Evolutionary conservation across 2,797 vertebrate species (phyloP), one percentile per base, ranked within the genome.

Genomic region (Phalanger gymnotis): DNA sequence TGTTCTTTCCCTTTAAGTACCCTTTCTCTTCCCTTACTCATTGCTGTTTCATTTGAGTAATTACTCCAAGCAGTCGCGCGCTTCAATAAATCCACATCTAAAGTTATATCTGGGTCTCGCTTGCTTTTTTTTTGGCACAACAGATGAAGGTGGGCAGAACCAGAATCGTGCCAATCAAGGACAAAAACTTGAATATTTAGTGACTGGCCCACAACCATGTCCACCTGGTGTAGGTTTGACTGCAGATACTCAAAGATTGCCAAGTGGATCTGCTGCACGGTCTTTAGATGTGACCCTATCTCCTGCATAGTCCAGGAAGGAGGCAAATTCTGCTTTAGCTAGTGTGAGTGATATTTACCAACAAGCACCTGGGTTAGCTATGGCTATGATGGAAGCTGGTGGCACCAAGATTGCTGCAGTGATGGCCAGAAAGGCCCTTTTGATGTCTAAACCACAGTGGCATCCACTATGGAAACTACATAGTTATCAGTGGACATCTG

Each of bases 401-500:
- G 25, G 25, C 55, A 56, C 99, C 97, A 99, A 99, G 98, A 99
- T 98, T 95, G 99, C 99, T 56, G 92, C 99, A 0, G 98, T 99
- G 53, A 97, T 99, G 81, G 98, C 99, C 54, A 99, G 99, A 98
- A 99, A 25, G 98, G 99, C 99, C 31, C 99, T 99, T 52, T 99
- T 99, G 10, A 99, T 99, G 99, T 99, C 99, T 13, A 99, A 99
- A 98, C 99, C 99, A 54, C 99, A 99, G 98, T 99, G 99, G 99
- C 99, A 99, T 97, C 99, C 99, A 0, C 99, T 99, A 0, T 99
- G 99, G 99, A 99, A 99, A 97, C 99, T 99, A 5, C 99, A 99
- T 97, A 98, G 99, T 99, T 95, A 99, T 99, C 98, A 99, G 99
- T 96, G 99, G 99, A 93, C 99, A 99, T 96, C 99, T 99, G 5